Base-by-base conservation (phyloP, 2,797 vertebrate genomes). In the Rhinichthys osculus region DNA sequence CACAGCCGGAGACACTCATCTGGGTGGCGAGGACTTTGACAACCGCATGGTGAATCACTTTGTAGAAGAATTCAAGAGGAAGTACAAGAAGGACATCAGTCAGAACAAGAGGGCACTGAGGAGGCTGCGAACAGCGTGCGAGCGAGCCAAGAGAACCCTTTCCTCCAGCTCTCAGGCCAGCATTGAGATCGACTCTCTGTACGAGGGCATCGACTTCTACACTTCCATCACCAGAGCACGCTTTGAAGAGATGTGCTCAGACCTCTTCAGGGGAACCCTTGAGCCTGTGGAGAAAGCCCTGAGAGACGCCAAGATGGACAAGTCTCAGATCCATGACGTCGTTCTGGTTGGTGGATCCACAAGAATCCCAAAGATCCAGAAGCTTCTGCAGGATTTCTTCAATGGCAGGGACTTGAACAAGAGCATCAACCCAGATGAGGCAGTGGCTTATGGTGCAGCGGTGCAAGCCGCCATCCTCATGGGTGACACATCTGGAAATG, bases 381-480 rank as follows among this genome's bases (percentile, higher is more conserved):
- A 91, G 59, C 40, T 73, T 27, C 42, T 73, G 71, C n/a, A 73
- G 42, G 71, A 73, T 74, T 91, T 91, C 74, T 92, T 92, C 84
- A 92, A 90, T 0, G 90, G 91, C 81, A 88, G 82, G 33, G 71
- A 73, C 4, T 11, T 73, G 16, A 73, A 73, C 71, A 73, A 73
- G 71, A 73, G 71, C 44, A 73, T 73, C 44, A 73, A 73, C 7
- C 92, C 92, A 17, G 91, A 92, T 1, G 91, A 92, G 88, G 92
- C 92, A 21, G 92, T 92, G 88, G 92, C 92, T 16, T 92, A 92
- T 40, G 91, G 92, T 16, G 91, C 91, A 10, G 91, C 91, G 19
- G 90, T 92, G 2, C 44, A 73, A 73, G 71, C 71, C 4, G 8
- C 71, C 7, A 73, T 73, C 71, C 71, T 73, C 1, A 73, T 50